phyloP scores from a whole-genome alignment of 2,888 invertebrate genomes.

The Acrobasis repandana region DNA sequence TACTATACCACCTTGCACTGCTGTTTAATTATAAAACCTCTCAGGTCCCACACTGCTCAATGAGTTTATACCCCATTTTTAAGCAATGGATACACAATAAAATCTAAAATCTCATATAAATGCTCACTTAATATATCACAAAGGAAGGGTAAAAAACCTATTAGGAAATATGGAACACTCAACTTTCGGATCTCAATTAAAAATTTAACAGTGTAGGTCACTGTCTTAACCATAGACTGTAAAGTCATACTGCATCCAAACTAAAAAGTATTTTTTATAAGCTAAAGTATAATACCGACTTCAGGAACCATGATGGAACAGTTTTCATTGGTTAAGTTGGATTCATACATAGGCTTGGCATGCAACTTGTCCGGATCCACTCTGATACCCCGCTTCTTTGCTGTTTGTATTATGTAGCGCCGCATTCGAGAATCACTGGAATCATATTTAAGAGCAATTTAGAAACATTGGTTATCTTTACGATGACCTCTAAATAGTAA shows the following conservation, averaged over 20 bases:
- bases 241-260: background rate
- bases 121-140: too few species aligned
- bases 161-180: too few species aligned
- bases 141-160: too few species aligned
- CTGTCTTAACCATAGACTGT: background rate
- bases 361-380: constrained; percentile 55
- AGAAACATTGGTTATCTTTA: background rate
- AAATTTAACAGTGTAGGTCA: background rate
- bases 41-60: too few species aligned
- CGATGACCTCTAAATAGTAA: too few species aligned
- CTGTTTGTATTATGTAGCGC: constrained; percentile 52
- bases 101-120: too few species aligned
- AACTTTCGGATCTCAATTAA: background rate
- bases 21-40: too few species aligned
- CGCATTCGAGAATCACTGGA: constrained; percentile 64
- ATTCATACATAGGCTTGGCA: constrained; percentile 37
- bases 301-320: constrained; percentile 67
- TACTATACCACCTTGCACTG: too few species aligned
- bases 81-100: too few species aligned
- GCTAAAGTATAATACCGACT: constrained; percentile 57
- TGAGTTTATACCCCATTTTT: too few species aligned
- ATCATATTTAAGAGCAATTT: constrained; percentile 29
- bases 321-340: constrained; percentile 51
- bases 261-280: constrained; percentile 14
- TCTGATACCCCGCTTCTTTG: constrained; percentile 53